Base-by-base conservation (phyloP, 1,140 invertebrate species). In the Ctenoplectra terminalis region DNA sequence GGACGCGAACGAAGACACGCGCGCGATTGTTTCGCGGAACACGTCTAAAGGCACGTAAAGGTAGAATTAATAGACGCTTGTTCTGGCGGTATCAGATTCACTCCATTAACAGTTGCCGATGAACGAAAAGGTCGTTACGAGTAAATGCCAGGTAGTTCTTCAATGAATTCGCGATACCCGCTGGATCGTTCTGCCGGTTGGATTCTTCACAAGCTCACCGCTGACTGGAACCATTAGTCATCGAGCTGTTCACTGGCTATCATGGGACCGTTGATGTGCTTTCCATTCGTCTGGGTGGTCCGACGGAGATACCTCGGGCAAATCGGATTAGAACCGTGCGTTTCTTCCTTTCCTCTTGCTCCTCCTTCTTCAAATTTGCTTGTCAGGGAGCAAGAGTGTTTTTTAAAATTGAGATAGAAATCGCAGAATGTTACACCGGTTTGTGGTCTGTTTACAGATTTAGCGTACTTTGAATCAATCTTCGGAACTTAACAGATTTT, bases 51-150 rank as follows among this genome's bases (percentile, higher is more conserved):
- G 7, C 40, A 48, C 66, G 63, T 70, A 70, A 78, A 70, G n/a
- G 52, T 9, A 58, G 52, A 58, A 70, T 78, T 76, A 76, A 71
- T 70, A 71, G 76, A 60, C 61, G 61, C 74, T 40, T 69, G 67
- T 66, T 56, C 52, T 23, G 46, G 58, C 43, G 43, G 56, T 64
- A 70, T 64, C 66, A 31, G 73, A 54, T 56, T 64, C 64, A 52
- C 64, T 80, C 76, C 85, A 85, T 85, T 85, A 85, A 85, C 83
- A 81, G 67, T 85, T 58, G 77, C 56, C 76, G 71, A 85, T 87
- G 71, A 86, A 78, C 84, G 81, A 40, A 86, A 81, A 82, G 86
- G 85, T 83, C 85, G 81, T 83, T 70, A 50, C 66, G 54, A 69
- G 83, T 85, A 86, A 86, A 86, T 86, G 83, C 66, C 84, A 86